Evolutionary conservation across 1,140 invertebrate genomes (phyloP), one percentile per base, ranked within the genome.

Genomic region (Pogonomyrmex californicus): DNA sequence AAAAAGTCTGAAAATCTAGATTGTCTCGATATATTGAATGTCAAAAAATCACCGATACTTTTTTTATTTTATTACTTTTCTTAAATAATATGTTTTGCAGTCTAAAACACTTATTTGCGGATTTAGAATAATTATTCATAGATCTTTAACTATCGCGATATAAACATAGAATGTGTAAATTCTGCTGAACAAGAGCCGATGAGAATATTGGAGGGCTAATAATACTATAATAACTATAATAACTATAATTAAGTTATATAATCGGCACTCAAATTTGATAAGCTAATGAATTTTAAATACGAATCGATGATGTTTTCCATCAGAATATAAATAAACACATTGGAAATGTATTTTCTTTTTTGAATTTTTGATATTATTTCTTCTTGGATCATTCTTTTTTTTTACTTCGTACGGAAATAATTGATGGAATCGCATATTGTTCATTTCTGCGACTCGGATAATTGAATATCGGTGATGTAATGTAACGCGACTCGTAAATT

Each of bases 401-500:
- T 12, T 33, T 6, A 56, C 30, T 47, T 12, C 17, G 14, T 30
- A 12, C 23, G 36, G 38, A 60, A 58, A 73, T 4, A 75, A 47
- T 33, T 81, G 36, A 71, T 44, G 14, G 60, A 38, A 65, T 63
- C 33, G 36, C 30, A 30, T 60, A 83, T 75, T 62, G 68, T 83
- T 54, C n/a, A 62, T 75, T 62, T 75, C 30, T 12, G 54, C 12
- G 41, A n/a, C 44, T 49, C 5, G 36, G 30, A 14, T 83, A 83
- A 75, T 83, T 47, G 60, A 75, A 83, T 83, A 60, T 73, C 41
- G 54, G 12, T 63, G 60, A 44, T 68, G 62, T 36, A n/a, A 33
- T 62, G 41, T 75, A 83, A 83, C 68, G 68, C 70, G 68, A 73
- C 17, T 60, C 68, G 68, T 60, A 62, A 83, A 83, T 83, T 83